These are phyloP conservation scores for Gallinago undulata DNA, from an alignment of 2,113 vertebrate species.

Conservation along the genomic window DNA sequence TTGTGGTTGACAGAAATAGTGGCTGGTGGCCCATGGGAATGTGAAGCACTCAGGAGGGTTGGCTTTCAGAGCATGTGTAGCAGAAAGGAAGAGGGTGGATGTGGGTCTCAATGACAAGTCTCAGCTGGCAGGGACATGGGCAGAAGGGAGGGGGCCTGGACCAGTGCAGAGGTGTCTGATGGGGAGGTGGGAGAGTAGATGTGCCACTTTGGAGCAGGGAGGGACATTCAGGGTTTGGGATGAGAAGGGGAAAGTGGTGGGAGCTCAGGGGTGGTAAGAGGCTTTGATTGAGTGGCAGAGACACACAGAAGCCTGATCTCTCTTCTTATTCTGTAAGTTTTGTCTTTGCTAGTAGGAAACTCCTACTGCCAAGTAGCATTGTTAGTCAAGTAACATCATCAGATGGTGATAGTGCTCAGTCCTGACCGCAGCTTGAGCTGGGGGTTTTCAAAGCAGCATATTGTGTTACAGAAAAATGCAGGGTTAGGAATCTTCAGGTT, in stretches of 20 bases:
- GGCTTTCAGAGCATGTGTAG: neutral
- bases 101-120: neutral
- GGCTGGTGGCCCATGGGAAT: rapidly evolving
- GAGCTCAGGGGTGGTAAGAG: neutral
- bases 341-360: neutral
- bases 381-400: neutral
- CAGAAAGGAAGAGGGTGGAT: neutral
- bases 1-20: neutral
- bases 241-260: neutral
- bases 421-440: neutral
- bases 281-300: neutral
- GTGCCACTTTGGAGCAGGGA: neutral
- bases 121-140: neutral
- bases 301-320: neutral
- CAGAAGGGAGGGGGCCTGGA: neutral
- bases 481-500: neutral
- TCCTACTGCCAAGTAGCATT: neutral
- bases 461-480: neutral
- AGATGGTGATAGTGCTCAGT: neutral
- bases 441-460: neutral
- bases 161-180: neutral
- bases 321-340: neutral
- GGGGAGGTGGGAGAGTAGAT: neutral
- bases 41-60: neutral
- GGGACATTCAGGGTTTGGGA: neutral